Conservation (phyloP, 2,888 invertebrate genomes). For the Hoplodrina ambigua region DNA sequence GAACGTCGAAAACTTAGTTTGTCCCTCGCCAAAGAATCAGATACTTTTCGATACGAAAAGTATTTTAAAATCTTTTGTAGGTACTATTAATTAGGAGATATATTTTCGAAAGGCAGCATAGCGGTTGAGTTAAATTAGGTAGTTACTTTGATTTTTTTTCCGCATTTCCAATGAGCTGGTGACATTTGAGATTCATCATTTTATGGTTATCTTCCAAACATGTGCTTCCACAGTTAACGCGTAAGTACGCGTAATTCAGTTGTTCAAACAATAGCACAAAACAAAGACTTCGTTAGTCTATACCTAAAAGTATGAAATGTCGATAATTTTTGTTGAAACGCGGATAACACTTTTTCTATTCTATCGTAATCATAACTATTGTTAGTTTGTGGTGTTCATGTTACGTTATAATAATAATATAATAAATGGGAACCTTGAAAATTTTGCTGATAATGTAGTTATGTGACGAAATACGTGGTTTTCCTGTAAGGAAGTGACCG, state of each 20-base stretch:
- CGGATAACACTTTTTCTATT: slow-evolving; percentile 16
- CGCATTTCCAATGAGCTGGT: too few relatives aligned
- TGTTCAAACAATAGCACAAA: slow-evolving; percentile 68
- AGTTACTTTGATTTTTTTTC: too few relatives aligned
- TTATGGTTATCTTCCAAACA: slow-evolving; percentile 17
- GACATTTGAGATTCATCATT: too few relatives aligned
- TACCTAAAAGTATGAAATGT: slow-evolving; percentile 14
- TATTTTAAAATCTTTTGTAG: too few relatives aligned
- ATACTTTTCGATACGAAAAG: too few relatives aligned
- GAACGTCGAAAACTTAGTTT: slow-evolving; percentile 5
- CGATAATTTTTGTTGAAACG: slow-evolving; percentile 23
- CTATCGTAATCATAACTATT: not conserved
- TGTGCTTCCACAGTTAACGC: slow-evolving; percentile 16
- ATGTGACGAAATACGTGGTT: slow-evolving; percentile 8
- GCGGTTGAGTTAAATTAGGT: too few relatives aligned
- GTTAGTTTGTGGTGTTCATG: not conserved
- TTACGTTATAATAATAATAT: not conserved
- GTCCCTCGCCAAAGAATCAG: too few relatives aligned
- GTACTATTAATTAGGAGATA: too few relatives aligned
- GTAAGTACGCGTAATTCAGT: slow-evolving; percentile 49
- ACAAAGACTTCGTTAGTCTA: slow-evolving; percentile 70
- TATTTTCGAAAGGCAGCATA: too few relatives aligned
- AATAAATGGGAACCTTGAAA: slow-evolving; percentile 19
- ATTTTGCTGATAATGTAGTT: slow-evolving; percentile 24
- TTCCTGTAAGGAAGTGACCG: slow-evolving; percentile 11